Evolutionary conservation across 2,797 vertebrate genomes (phyloP).

Genomic region (Lutra lutra): DNA sequence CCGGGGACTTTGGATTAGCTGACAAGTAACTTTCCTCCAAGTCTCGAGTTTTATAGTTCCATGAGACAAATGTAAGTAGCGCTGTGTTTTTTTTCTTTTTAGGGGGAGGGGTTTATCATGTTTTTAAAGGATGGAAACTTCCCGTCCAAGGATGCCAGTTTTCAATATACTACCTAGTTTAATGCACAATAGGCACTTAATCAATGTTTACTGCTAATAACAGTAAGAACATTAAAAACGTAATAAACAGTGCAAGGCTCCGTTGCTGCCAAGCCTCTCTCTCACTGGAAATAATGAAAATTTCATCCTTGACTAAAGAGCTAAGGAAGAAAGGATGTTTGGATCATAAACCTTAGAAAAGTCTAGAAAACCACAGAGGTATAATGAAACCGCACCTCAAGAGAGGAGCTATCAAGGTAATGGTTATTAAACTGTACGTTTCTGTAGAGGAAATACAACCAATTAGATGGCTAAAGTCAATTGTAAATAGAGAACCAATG

Average conservation of each 20-base stretch:
- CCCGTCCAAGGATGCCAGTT: not conserved
- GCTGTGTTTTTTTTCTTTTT: not conserved
- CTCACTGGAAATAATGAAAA: slow-evolving; percentile 47
- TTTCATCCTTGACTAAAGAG: slow-evolving; percentile 44
- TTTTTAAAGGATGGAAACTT: not conserved
- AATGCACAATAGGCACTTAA: not conserved
- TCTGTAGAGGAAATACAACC: not conserved
- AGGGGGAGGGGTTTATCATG: not conserved
- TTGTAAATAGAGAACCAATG: not conserved
- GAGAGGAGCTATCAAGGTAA: slow-evolving; percentile 53
- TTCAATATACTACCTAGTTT: slow-evolving; percentile 32
- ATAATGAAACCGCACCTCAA: slow-evolving; percentile 46
- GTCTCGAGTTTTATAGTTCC: not conserved
- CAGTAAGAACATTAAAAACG: slow-evolving; percentile 47
- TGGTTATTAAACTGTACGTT: slow-evolving; percentile 34
- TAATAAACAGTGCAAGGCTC: slow-evolving; percentile 49
- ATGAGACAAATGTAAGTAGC: not conserved
- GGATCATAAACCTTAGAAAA: slow-evolving; percentile 66
- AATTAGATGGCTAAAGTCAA: not conserved
- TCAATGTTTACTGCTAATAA: slow-evolving; percentile 55
- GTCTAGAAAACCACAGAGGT: slow-evolving; percentile 44
- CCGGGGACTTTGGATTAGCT: not conserved
- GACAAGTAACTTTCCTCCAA: not conserved
- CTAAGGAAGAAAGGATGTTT: slow-evolving; percentile 44
- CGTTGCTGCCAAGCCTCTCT: not conserved